Base-by-base conservation (phyloP, 2,113 vertebrate species). In the Boleophthalmus pectinirostris region DNA sequence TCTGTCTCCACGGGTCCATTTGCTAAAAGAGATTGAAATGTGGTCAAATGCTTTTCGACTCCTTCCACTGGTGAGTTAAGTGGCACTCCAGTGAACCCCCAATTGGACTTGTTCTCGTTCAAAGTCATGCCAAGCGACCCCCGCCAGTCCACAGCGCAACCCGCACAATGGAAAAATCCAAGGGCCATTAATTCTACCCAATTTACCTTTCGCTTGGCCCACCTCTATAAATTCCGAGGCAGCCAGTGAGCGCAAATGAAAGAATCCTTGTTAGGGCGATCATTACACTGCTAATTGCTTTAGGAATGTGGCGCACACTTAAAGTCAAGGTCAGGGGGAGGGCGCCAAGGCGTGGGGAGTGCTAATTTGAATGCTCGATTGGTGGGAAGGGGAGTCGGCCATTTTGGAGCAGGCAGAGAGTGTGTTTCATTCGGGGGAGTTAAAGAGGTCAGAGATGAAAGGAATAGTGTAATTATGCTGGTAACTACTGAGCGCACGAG, bases 251-350 rank as follows among this genome's bases (percentile, higher is more conserved):
- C 90, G 91, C 90, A 92, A 93, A 93, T 91, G 90, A 93, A 93
- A 88, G 86, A 85, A 91, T 90, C 88, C 93, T 93, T 92, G 90
- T 94, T 93, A 91, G 90, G 58, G 70, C 85, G 80, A 93, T 93
- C 90, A 93, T 94, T 92, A 92, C 87, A 84, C 78, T 73, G 87
- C 91, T 94, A 93, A 93, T 94, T 93, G 91, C 90, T 92, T 90
- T 73, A 93, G 91, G 87, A 92, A 89, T 90, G 90, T 90, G 90
- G 88, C 82, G 72, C 88, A 85, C 90, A 89, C 89, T 93, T 90
- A 87, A 88, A 91, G 91, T 91, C 91, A 93, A 93, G 92, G 92
- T 93, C 92, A 92, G 87, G 69, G 45, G 86, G 82, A 90, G 86
- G 83, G 79, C 65, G 67, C 72, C 70, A 66, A 81, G 83, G 86